These are phyloP conservation scores for Ailuropoda melanoleuca DNA, from an alignment of 2,113 vertebrate genomes.

Conservation along the genomic window DNA sequence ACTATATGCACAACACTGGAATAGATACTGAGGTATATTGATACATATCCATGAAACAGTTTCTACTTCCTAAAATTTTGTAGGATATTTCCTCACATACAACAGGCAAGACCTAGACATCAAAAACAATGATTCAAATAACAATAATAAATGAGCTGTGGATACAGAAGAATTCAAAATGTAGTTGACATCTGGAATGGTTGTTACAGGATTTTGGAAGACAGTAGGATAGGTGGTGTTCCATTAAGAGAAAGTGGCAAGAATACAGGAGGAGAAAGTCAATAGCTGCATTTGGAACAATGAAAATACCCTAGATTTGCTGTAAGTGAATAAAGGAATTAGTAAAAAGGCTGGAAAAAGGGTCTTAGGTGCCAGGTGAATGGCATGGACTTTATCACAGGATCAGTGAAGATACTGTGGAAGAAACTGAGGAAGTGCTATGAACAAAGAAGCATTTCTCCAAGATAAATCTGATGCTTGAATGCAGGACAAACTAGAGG, in stretches of 20 bases:
- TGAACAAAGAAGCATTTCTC: background rate
- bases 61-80: background rate
- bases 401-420: background rate
- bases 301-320: background rate
- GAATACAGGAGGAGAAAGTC: background rate
- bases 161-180: background rate
- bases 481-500: background rate
- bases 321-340: background rate
- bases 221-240: background rate
- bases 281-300: background rate
- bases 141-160: background rate
- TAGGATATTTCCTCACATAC: background rate
- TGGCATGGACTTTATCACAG: background rate
- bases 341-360: background rate
- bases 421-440: background rate
- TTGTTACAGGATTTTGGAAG: background rate
- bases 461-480: background rate
- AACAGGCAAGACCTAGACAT: background rate
- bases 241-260: conserved; percentile 1
- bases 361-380: background rate
- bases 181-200: background rate
- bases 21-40: background rate
- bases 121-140: background rate
- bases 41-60: background rate
- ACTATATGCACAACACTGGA: background rate